Base-by-base conservation (phyloP, 2,888 invertebrate genomes). In the Boloria selene region DNA sequence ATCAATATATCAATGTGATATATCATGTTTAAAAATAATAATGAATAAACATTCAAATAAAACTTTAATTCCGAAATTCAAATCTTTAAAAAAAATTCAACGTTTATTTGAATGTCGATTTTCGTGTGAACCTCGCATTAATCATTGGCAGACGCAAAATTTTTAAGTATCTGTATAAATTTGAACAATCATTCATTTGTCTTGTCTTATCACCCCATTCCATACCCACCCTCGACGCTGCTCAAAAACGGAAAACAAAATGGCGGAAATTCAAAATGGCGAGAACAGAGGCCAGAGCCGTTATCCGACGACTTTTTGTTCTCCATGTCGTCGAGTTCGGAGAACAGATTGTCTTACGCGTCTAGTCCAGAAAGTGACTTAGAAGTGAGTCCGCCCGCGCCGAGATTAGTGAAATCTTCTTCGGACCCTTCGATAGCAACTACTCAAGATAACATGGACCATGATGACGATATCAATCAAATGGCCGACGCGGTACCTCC, bases 281-380 rank as follows among this genome's bases (percentile, higher is more conserved):
- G 75, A 75, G 54, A 92, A 86, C 94, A 98, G 98, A 98, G 98
- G 86, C 97, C 98, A 87, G 98, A 98, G 93, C 97, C 97, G 87
- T 94, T 98, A 87, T 98, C 98, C 81, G 99, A 99, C 92, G 98
- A 99, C 94, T 98, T 98, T 95, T 95, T 99, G 85, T 99, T 99
- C 94, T 98, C 98, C 84, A 98, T 98, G 98, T 97, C 97, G 77
- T 97, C 97, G 83, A 90, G 89, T 74, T 92, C 90, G 42, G 92
- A 92, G 84, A 95, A 97, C 86, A 96, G 98, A 84, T 94, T 98
- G 76, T 98, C 98, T 83, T 98, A 98, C 91, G 98, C 98, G 74
- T 98, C 98, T 83, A 98, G 98, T 85, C 98, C 98, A 73, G 98
- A 98, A 93, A 98, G 97, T 85, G 98, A 98, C 92, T 93, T 97